phyloP scores from a whole-genome alignment of 2,888 invertebrate species.

The Meghimatium bilineatum region DNA sequence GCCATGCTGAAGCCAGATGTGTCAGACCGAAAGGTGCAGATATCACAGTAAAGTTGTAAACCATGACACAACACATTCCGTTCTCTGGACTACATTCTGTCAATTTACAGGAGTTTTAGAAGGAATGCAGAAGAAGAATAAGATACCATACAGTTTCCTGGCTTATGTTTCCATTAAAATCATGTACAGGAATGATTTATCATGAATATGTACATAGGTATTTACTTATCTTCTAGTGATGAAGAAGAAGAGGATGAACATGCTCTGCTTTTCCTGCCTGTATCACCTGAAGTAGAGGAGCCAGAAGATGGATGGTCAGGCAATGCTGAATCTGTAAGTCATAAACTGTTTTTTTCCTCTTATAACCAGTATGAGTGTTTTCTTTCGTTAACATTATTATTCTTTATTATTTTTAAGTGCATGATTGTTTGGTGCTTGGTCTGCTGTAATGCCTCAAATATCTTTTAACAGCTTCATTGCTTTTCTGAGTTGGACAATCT shows the following conservation, averaged over 20 bases:
- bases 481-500: not conserved
- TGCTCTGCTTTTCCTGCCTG: constrained; percentile 77
- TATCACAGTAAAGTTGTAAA: too few relatives aligned
- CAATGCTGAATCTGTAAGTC: constrained; percentile 45
- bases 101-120: too few relatives aligned
- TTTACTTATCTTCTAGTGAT: constrained; percentile 67
- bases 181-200: too few relatives aligned
- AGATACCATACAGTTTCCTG: too few relatives aligned
- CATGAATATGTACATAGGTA: not conserved
- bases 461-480: not conserved
- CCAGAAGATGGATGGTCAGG: constrained; percentile 72
- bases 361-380: not conserved
- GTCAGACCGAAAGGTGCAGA: too few relatives aligned
- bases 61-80: too few relatives aligned
- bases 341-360: not conserved
- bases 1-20: too few relatives aligned
- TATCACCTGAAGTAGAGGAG: constrained; percentile 78
- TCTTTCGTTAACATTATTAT: not conserved
- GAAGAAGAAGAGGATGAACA: constrained; percentile 75
- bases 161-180: too few relatives aligned
- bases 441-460: not conserved
- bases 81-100: too few relatives aligned
- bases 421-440: not conserved
- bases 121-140: too few relatives aligned
- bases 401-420: not conserved